Evolutionary conservation across 2,888 invertebrate species (phyloP).

Genomic region (Polydrusus tereticollis): DNA sequence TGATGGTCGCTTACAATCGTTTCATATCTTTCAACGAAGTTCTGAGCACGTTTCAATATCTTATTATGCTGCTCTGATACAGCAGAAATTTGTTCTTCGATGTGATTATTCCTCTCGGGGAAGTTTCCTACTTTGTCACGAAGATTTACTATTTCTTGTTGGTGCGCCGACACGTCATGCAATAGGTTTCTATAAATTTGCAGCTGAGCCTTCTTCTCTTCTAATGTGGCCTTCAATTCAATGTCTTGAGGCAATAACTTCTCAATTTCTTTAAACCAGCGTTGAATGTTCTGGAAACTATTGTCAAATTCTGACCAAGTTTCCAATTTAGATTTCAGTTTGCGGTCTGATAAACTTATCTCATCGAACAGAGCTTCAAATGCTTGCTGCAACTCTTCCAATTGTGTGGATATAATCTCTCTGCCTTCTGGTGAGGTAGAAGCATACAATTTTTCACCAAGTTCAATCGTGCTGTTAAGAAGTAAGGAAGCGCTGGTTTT

Average conservation of each 20-base stretch:
- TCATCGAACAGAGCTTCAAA: conserved; percentile 86
- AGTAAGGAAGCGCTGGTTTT: conserved; percentile 81
- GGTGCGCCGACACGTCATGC: conserved; percentile 87
- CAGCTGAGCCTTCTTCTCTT: conserved; percentile 91
- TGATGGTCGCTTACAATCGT: conserved; percentile 90
- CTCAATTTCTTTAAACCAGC: conserved; percentile 84
- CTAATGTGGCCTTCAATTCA: conserved; percentile 86
- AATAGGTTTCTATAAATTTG: conserved; percentile 85
- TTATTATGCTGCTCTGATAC: conserved; percentile 81
- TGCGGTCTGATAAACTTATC: conserved; percentile 82
- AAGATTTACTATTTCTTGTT: conserved; percentile 86
- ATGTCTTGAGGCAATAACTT: conserved; percentile 82
- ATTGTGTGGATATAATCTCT: conserved; percentile 85
- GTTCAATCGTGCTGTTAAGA: conserved; percentile 86
- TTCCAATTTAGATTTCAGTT: conserved; percentile 85
- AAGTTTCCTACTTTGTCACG: conserved; percentile 84
- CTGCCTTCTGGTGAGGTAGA: conserved; percentile 90
- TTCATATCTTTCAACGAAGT: conserved; percentile 88
- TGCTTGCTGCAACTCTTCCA: conserved; percentile 86
- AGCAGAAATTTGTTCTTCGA: conserved; percentile 78
- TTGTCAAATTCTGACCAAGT: conserved; percentile 94
- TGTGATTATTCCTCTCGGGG: conserved; percentile 82
- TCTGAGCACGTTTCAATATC: conserved; percentile 78
- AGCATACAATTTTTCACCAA: conserved; percentile 89
- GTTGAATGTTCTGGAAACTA: conserved; percentile 80